Evolutionary conservation across 2,113 vertebrate genomes (phyloP).

Genomic region (Rhadina sibilatrix): DNA sequence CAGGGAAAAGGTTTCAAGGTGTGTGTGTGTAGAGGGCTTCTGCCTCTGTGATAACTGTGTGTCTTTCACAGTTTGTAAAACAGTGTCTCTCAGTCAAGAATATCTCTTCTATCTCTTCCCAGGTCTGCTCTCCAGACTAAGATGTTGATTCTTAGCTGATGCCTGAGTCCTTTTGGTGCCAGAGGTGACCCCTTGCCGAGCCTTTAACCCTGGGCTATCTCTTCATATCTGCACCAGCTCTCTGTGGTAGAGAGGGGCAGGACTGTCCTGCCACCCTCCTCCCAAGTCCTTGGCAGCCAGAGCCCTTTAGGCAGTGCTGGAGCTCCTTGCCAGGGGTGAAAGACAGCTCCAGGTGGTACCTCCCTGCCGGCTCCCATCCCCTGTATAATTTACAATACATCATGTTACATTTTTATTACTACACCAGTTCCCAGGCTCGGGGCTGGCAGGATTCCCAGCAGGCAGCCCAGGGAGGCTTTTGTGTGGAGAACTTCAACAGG

Average conservation of each 20-base stretch:
- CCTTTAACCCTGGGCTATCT: not conserved
- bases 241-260: not conserved
- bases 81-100: not conserved
- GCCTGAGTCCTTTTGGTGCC: not conserved
- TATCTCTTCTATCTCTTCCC: not conserved
- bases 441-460: conserved; percentile 35
- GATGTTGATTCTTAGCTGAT: not conserved
- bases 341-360: not conserved
- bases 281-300: not conserved
- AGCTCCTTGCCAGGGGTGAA: not conserved
- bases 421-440: not conserved
- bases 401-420: not conserved
- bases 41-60: not conserved
- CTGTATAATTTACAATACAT: not conserved
- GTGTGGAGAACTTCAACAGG: conserved; percentile 24
- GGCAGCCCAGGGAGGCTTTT: conserved; percentile 28
- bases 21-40: not conserved
- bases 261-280: not conserved
- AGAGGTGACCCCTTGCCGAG: not conserved
- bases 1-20: not conserved
- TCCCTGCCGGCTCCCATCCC: not conserved
- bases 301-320: not conserved
- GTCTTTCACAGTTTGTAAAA: not conserved
- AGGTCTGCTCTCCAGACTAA: not conserved
- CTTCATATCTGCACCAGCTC: not conserved